A percentile compares a stretch with the other conserved stretches of the same genome.
phyloP scores from a whole-genome alignment of 2,797 vertebrate genomes.

The Salarias fasciatus region DNA sequence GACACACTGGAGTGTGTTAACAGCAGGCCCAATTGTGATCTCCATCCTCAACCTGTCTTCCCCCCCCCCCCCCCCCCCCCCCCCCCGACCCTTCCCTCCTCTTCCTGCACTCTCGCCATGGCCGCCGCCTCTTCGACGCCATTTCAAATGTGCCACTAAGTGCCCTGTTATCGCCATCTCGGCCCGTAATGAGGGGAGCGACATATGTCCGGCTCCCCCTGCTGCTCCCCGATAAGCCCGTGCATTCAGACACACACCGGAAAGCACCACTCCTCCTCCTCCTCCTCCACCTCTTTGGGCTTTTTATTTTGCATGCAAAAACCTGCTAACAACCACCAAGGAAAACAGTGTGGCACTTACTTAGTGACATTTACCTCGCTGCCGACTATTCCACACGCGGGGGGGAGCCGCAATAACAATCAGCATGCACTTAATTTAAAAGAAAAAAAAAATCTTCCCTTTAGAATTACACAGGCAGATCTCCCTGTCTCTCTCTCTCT shows the following conservation, averaged over 20 bases:
- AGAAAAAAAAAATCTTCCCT: conserved; percentile 53
- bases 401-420: conserved; percentile 65
- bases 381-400: conserved; percentile 49
- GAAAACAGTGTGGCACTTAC: conserved; percentile 65
- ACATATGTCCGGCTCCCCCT: conserved; percentile 71
- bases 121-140: conserved; percentile 13
- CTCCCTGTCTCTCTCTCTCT: conserved; percentile 10
- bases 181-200: conserved; percentile 67
- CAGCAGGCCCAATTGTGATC: conserved; percentile 30
- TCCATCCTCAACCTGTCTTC: conserved; percentile 30
- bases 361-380: conserved; percentile 76
- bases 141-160: conserved; percentile 60
- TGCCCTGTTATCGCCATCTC: conserved; percentile 53
- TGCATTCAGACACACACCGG: conserved; percentile 43
- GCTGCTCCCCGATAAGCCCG: conserved; percentile 62
- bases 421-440: conserved; percentile 76
- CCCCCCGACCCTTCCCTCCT: neutral
- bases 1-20: conserved; percentile 33
- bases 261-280: conserved; percentile 5
- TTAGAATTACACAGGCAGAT: conserved; percentile 50
- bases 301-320: conserved; percentile 58
- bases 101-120: conserved; percentile 12
- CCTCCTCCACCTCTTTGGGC: conserved; percentile 12
- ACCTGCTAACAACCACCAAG: conserved; percentile 48
- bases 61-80: conserved; percentile 2